Evolutionary conservation across 2,888 invertebrate species (phyloP).

Genomic region (Carcina quercana): DNA sequence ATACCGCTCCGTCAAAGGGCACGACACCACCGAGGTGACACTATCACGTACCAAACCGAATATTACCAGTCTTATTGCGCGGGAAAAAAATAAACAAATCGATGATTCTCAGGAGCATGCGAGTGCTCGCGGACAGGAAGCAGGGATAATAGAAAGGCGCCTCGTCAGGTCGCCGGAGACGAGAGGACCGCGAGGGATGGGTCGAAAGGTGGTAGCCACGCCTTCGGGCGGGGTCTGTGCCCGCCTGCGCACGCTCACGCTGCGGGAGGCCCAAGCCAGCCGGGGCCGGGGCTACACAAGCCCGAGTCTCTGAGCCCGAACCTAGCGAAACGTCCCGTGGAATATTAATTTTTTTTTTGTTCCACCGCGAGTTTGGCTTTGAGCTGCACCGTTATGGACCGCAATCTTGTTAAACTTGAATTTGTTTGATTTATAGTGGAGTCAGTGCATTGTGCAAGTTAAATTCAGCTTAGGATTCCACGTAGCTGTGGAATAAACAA

Average conservation of each 20-base stretch:
- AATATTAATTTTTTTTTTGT: not conserved
- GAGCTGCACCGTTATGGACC: too few species aligned
- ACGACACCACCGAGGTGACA: conserved; percentile 39
- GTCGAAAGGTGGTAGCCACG: conserved; percentile 24
- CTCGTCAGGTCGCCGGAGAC: conserved; percentile 38
- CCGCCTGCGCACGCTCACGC: conserved; percentile 34
- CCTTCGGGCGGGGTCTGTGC: conserved; percentile 30
- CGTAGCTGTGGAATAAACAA: too few species aligned
- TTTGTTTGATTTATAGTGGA: too few species aligned
- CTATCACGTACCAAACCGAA: conserved; percentile 34
- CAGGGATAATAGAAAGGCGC: conserved; percentile 66
- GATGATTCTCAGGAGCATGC: conserved; percentile 59
- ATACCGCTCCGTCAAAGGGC: conserved; percentile 32
- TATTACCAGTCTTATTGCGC: conserved; percentile 55
- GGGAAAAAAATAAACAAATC: conserved; percentile 71
- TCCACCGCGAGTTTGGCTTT: too few species aligned
- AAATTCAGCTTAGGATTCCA: too few species aligned
- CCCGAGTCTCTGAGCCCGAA: not conserved
- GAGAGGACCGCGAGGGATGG: conserved; percentile 25
- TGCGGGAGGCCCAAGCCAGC: conserved; percentile 16
- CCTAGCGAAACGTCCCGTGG: not conserved
- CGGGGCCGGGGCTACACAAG: conserved; percentile 5
- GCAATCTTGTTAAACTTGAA: too few species aligned
- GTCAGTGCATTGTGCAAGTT: too few species aligned
- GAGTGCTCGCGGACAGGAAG: conserved; percentile 70